These are phyloP conservation scores for Nibea coibor DNA, from an alignment of 2,113 vertebrate genomes.

Conservation along the genomic window DNA sequence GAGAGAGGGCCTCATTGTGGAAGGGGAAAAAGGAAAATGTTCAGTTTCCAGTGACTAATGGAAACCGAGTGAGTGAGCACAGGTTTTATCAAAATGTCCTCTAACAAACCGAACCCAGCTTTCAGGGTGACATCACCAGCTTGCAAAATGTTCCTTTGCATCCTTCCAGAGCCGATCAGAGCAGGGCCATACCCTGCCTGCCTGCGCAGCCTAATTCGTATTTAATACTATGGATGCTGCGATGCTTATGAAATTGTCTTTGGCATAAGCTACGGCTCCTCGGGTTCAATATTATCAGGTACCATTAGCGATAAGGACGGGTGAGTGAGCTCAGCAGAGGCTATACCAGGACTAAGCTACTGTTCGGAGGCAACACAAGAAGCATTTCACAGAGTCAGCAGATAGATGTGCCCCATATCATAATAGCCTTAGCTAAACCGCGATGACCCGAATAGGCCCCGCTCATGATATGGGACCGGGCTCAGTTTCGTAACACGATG, in stretches of 20 bases:
- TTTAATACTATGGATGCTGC: constrained; percentile 50
- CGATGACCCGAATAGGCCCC: constrained; percentile 71
- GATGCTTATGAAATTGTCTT: constrained; percentile 68
- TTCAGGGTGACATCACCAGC: constrained; percentile 39
- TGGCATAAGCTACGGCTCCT: constrained; percentile 66
- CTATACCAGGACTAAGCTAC: constrained; percentile 69
- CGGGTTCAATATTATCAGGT: constrained; percentile 57
- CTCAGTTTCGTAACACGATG: neutral
- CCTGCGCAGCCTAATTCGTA: constrained; percentile 29
- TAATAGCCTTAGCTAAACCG: constrained; percentile 82
- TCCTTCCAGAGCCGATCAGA: constrained; percentile 35
- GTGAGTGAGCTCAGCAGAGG: constrained; percentile 66
- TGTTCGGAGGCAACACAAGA: constrained; percentile 41
- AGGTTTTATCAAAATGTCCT: constrained; percentile 62
- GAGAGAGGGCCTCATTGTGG: constrained; percentile 63
- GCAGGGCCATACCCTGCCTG: constrained; percentile 25
- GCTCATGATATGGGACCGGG: constrained; percentile 40
- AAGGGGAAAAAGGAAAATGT: constrained; percentile 59
- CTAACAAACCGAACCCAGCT: constrained; percentile 12
- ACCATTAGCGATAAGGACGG: constrained; percentile 71
- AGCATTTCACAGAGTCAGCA: constrained; percentile 81
- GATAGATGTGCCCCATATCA: constrained; percentile 71
- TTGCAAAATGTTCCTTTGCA: constrained; percentile 43
- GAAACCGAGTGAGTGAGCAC: constrained; percentile 56
- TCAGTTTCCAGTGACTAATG: constrained; percentile 66